These are phyloP conservation scores for Siderastrea siderea DNA, from an alignment of 92 coral and sea anemone genomes.

Conservation along the genomic window DNA sequence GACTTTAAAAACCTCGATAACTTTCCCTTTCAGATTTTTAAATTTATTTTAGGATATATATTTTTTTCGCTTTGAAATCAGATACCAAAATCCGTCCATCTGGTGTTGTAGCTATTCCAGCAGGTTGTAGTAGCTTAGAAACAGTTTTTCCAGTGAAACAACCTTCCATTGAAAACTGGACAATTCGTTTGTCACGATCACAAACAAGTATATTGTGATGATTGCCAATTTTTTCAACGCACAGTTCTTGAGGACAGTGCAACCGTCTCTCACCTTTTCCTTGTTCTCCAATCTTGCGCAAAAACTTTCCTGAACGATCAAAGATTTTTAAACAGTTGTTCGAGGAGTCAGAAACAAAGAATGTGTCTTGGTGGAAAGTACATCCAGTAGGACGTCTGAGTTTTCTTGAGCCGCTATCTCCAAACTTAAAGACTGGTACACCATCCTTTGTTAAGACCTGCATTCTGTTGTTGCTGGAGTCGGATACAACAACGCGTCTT, in stretches of 20 bases:
- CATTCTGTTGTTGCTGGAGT: conserved; percentile 1
- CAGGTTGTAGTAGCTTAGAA: background rate
- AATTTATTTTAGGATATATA: background rate
- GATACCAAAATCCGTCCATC: background rate
- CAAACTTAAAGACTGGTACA: background rate
- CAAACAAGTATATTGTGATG: background rate
- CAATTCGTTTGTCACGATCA: conserved; percentile 5
- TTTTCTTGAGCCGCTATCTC: background rate
- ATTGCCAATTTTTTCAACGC: conserved; percentile 8
- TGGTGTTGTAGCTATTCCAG: background rate
- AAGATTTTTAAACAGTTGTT: background rate
- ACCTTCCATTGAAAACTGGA: conserved; percentile 19
- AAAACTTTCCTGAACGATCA: background rate
- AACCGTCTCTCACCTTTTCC: conserved; percentile 11
- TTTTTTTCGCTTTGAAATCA: background rate
- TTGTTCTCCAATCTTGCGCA: background rate
- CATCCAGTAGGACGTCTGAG: background rate
- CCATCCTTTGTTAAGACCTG: conserved; percentile 21
- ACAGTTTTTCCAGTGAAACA: conserved; percentile 4
- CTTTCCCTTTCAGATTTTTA: too few species aligned
- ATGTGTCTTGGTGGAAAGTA: background rate
- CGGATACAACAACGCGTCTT: conserved; percentile 22
- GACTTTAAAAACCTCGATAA: too few species aligned
- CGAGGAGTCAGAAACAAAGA: background rate
- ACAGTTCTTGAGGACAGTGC: background rate